Evolutionary conservation across 1,140 invertebrate genomes (phyloP).

Genomic region (Magallana gigas): DNA sequence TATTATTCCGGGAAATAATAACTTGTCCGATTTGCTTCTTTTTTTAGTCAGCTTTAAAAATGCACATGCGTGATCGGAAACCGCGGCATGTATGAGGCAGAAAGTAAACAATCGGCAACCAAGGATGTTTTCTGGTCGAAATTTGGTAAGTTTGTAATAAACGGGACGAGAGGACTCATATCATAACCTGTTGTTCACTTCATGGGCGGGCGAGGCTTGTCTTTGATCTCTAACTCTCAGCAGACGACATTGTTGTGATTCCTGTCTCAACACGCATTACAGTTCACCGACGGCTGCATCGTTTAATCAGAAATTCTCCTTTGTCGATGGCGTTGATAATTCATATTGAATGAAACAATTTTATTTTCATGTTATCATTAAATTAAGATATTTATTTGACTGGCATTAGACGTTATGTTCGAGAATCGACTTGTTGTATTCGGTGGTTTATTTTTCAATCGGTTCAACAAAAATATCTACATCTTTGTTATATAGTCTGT

Average conservation of each 20-base stretch:
- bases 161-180: not conserved
- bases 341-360: not conserved
- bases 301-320: not conserved
- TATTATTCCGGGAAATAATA: no score
- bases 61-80: slow-evolving; percentile 21
- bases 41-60: not conserved
- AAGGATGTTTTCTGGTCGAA: slow-evolving; percentile 23
- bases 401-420: no score
- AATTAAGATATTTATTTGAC: not conserved
- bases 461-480: not conserved
- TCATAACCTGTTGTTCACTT: not conserved
- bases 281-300: not conserved
- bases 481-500: not conserved
- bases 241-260: not conserved
- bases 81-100: slow-evolving; percentile 17
- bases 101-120: not conserved
- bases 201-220: no score
- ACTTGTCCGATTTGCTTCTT: not conserved
- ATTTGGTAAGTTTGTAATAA: not conserved
- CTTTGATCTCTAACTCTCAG: not conserved
- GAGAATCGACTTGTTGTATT: no score
- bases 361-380: not conserved
- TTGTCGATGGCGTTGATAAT: not conserved
- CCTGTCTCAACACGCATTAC: slow-evolving; percentile 1
- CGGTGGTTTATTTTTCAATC: not conserved